Conservation (phyloP, 2,797 vertebrate genomes). For the Hoplostethus atlanticus region DNA sequence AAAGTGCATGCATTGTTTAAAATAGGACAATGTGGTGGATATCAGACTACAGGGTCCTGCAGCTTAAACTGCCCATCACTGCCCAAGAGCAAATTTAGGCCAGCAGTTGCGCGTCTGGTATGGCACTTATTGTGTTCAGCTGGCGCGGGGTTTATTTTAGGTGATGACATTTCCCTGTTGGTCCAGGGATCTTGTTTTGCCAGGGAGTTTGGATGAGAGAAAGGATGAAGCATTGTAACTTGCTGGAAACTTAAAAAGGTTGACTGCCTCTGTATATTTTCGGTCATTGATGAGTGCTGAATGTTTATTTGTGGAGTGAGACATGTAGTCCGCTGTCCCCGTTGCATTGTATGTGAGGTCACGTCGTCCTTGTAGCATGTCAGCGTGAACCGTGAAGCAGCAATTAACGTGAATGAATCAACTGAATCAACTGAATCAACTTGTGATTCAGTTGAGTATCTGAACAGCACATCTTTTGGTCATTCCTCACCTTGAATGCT, state of each 20-base stretch:
- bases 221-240: slow-evolving; percentile 5
- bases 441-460: neutral
- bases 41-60: neutral
- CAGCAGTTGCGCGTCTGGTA: slow-evolving; percentile 45
- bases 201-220: slow-evolving; percentile 1
- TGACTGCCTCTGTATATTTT: slow-evolving; percentile 4
- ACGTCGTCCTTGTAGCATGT: no score
- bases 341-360: neutral
- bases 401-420: no score
- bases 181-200: slow-evolving; percentile 19
- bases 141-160: slow-evolving; percentile 63
- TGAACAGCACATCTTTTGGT: no score
- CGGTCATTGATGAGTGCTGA: neutral
- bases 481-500: slow-evolving; percentile 90
- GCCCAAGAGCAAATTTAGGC: neutral
- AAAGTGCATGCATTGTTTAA: neutral
- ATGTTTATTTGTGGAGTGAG: neutral
- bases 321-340: neutral
- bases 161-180: slow-evolving; percentile 56
- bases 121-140: slow-evolving; percentile 54
- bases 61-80: slow-evolving; percentile 3
- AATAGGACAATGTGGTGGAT: no score
- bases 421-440: no score
- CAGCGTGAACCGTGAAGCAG: no score
- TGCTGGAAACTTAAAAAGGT: slow-evolving; percentile 20